Evolutionary conservation across 2,113 vertebrate species (phyloP).

Genomic region (Seriola dumerili): DNA sequence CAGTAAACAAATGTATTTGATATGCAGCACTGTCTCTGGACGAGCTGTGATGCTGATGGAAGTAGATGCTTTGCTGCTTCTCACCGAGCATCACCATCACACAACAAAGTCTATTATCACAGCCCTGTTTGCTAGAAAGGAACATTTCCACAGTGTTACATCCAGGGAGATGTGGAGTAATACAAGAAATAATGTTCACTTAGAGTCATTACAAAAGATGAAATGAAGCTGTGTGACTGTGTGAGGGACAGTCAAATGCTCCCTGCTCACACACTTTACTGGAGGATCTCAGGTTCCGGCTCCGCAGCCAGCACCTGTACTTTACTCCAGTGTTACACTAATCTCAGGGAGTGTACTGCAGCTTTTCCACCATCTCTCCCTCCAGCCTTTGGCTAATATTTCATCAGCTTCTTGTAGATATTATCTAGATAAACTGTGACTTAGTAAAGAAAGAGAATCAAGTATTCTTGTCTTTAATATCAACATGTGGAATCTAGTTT

Average conservation of each 20-base stretch:
- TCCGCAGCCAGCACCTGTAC: background rate
- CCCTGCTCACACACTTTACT: background rate
- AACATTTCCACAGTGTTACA: too few relatives aligned
- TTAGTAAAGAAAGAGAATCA: background rate
- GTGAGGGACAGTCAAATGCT: background rate
- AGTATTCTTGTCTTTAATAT: background rate
- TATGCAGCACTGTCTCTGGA: background rate
- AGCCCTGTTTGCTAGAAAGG: too few relatives aligned
- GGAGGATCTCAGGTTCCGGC: background rate
- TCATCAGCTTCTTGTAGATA: background rate
- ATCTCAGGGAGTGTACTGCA: constrained; percentile 1
- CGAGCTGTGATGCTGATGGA: background rate
- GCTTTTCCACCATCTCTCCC: background rate
- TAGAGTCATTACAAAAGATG: background rate
- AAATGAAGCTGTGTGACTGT: background rate
- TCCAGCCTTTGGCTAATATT: background rate
- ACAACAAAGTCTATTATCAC: background rate
- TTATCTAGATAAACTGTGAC: background rate
- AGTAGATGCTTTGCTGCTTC: background rate
- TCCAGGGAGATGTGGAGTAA: background rate
- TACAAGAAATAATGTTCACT: background rate
- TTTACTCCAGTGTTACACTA: constrained; percentile 4
- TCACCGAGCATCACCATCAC: background rate
- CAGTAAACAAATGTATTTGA: background rate
- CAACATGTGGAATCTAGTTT: background rate